Conservation (phyloP, 2,113 vertebrate genomes). For the Oncorhynchus nerka region DNA sequence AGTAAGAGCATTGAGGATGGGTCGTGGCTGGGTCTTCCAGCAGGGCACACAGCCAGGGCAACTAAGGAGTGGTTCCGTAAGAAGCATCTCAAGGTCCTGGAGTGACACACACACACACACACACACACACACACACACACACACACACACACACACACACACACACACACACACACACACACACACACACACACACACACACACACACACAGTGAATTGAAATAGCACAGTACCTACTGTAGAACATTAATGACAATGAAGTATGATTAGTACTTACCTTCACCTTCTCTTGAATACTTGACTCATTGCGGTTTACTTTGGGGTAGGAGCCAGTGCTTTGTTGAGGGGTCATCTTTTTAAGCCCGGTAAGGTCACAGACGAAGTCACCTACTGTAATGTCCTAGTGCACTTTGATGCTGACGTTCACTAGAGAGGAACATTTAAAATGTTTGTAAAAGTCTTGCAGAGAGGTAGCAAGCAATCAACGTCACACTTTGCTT, state of each 20-base stretch:
- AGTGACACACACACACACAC: no score
- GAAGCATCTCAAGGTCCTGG: no score
- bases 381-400: conserved; percentile 2
- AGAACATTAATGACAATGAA: background rate
- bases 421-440: background rate
- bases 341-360: conserved; percentile 49
- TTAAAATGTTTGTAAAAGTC: background rate
- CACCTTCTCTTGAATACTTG: conserved; percentile 32
- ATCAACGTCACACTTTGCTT: background rate
- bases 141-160: background rate
- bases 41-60: no score
- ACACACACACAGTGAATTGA: background rate
- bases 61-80: no score
- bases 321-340: conserved; percentile 28
- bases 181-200: background rate
- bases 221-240: background rate
- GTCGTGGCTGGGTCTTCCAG: no score
- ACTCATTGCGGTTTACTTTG: conserved; percentile 23
- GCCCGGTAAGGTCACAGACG: conserved; percentile 8
- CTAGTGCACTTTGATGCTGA: background rate
- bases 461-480: background rate
- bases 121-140: no score
- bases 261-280: conserved; percentile 46
- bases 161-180: background rate
- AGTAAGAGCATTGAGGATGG: no score